Evolutionary conservation across 2,113 vertebrate genomes (phyloP).

Genomic region (Pseudorectes ferrugineus): DNA sequence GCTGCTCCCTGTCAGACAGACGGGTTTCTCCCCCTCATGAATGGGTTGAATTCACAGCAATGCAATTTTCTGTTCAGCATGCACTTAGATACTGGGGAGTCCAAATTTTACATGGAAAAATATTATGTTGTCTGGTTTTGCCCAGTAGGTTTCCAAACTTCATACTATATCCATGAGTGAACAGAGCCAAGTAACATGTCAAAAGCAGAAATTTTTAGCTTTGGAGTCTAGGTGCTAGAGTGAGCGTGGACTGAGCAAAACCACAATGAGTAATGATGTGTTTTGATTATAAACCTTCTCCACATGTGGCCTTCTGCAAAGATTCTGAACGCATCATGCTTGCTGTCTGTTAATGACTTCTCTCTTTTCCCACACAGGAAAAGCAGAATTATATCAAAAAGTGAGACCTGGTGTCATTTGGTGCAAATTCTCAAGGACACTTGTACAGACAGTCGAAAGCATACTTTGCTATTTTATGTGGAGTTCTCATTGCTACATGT

Average conservation of each 20-base stretch:
- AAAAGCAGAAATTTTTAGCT: conserved; percentile 9
- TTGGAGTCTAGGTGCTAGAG: conserved; percentile 3
- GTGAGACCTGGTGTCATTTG: not conserved
- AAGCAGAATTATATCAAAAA: not conserved
- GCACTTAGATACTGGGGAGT: not conserved
- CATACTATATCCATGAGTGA: not conserved
- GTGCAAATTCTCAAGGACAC: not conserved
- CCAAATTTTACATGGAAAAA: not conserved
- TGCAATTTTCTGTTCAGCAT: not conserved
- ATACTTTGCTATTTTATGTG: not conserved
- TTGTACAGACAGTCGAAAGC: not conserved
- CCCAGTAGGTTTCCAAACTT: conserved; percentile 21
- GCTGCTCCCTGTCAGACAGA: not conserved
- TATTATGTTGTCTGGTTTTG: not conserved
- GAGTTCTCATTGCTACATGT: not conserved
- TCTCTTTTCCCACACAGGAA: not conserved
- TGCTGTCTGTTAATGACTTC: not conserved
- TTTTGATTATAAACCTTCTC: conserved; percentile 33
- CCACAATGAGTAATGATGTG: conserved; percentile 4
- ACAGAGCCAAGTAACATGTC: not conserved
- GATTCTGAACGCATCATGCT: not conserved
- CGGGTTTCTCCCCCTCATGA: not conserved
- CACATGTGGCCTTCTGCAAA: conserved; percentile 12
- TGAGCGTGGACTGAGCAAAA: not conserved
- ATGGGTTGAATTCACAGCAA: not conserved